These are phyloP conservation scores for Hermaeophaga mercurialis DNA, from an alignment of 2,888 invertebrate genomes.

Conservation along the genomic window DNA sequence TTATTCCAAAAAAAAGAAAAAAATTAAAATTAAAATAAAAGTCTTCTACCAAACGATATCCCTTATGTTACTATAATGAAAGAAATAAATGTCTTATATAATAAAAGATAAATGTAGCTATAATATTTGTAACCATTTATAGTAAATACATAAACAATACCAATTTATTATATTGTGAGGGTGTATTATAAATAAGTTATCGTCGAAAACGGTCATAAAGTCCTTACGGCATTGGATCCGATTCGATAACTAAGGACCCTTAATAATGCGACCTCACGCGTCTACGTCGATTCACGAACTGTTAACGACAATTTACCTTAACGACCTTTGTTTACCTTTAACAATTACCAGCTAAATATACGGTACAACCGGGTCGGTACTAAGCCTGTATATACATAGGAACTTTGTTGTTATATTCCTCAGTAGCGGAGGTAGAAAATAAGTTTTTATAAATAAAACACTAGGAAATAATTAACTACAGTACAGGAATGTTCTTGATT, in stretches of 20 bases:
- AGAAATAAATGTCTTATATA: no score
- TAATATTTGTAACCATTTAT: neutral
- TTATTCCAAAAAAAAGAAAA: no score
- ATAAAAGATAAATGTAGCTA: no score
- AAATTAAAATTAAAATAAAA: no score
- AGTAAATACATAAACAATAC: neutral
- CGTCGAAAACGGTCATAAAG: conserved; percentile 37
- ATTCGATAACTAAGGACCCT: conserved; percentile 45
- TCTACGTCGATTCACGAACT: conserved; percentile 51
- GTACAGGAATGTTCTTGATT: no score
- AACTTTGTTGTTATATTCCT: neutral
- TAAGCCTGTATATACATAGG: conserved; percentile 8
- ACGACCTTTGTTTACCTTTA: conserved; percentile 53
- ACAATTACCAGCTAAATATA: conserved; percentile 50
- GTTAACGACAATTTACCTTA: conserved; percentile 54
- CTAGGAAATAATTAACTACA: no score
- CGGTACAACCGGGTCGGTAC: conserved; percentile 13
- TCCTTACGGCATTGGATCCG: conserved; percentile 13
- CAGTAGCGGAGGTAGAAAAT: neutral
- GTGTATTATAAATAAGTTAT: conserved; percentile 9
- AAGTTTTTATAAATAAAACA: neutral
- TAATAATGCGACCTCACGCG: conserved; percentile 53
- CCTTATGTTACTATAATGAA: no score
- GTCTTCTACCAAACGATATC: no score
- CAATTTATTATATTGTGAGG: neutral